Conservation (phyloP, 2,797 vertebrate genomes). For the Leptoclinus maculatus region DNA sequence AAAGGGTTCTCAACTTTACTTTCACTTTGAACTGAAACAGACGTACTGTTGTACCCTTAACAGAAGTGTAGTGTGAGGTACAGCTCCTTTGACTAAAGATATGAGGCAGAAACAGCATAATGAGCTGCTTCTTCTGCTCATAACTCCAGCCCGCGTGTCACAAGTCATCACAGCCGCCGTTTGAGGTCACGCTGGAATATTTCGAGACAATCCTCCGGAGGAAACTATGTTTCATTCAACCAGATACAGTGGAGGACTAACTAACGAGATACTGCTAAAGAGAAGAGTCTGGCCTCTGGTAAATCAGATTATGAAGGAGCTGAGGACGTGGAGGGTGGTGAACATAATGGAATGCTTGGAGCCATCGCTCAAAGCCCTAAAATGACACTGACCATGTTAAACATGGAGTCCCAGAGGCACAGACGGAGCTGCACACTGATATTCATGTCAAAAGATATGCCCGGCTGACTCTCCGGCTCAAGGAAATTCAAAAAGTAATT, state of each 20-base stretch:
- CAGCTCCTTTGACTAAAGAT: too few relatives aligned
- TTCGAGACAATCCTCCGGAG: not conserved
- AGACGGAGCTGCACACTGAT: constrained; percentile 15
- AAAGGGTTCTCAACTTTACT: constrained; percentile 1
- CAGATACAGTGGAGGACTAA: constrained; percentile 16
- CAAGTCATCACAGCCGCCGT: constrained; percentile 23
- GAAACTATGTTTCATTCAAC: constrained; percentile 22
- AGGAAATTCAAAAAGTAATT: constrained; percentile 2
- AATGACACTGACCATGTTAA: constrained; percentile 48
- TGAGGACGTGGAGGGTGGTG: constrained; percentile 14
- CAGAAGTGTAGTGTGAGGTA: not conserved
- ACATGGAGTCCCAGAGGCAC: constrained; percentile 32
- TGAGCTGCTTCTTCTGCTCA: constrained; percentile 10
- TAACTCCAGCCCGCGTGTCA: constrained; percentile 14
- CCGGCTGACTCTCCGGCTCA: not conserved
- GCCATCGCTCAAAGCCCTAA: constrained; percentile 37
- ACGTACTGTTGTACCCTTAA: not conserved
- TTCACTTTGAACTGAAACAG: constrained; percentile 27
- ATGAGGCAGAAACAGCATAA: constrained; percentile 28
- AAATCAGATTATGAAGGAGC: constrained; percentile 58
- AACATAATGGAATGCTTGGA: constrained; percentile 52
- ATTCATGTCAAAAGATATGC: constrained; percentile 28
- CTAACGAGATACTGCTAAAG: constrained; percentile 39
- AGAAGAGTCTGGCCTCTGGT: constrained; percentile 31
- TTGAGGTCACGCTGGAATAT: not conserved